Base-by-base conservation (phyloP, 2,797 vertebrate species). In the Caiman crocodilus region DNA sequence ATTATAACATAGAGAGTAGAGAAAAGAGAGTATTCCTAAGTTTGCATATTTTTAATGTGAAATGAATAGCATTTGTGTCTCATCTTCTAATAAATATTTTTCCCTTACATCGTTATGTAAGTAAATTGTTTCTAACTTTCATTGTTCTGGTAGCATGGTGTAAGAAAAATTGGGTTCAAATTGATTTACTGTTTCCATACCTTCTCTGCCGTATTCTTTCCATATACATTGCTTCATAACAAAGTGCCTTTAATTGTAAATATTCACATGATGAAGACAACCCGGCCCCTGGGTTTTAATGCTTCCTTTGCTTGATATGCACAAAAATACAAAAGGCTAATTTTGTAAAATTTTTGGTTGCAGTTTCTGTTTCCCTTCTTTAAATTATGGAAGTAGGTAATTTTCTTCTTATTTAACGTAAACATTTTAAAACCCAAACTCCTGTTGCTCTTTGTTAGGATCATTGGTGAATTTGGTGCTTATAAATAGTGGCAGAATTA, bases 191-290 rank as follows among this genome's bases (percentile, higher is more conserved):
- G 26, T 81, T 80, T 69, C 32, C 23, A 7, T 74, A 82, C 11
- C 77, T 82, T 76, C 74, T 57, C 26, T 61, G 35, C 35, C 0
- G 58, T 57, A 1, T 23, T 26, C 81, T 89, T 65, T 23, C 56
- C n/a, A 23, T 21, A 2, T 25, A 2, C 28, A 56, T 55, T 55
- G 35, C 63, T 90, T 81, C 14, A 35, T 57, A 71, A 50, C 2
- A 1, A 71, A 35, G 64, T 30, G 50, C 12, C 69, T 87, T 63
- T 67, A 56, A 14, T 26, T 74, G 64, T 76, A 63, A 42, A 16
- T 82, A 14, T 16, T 63, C 28, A 1, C 28, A 1, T 59, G 20
- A 59, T 0, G 0, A 55, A 71, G 57, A n/a, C 56, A 9, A 1
- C 5, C 3, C 32, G 83, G 50, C 4, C 73, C 64, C 1, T 2